Evolutionary conservation across 2,888 invertebrate genomes (phyloP), one percentile per base, ranked within the genome.

Genomic region (Cephus rjabovi): DNA sequence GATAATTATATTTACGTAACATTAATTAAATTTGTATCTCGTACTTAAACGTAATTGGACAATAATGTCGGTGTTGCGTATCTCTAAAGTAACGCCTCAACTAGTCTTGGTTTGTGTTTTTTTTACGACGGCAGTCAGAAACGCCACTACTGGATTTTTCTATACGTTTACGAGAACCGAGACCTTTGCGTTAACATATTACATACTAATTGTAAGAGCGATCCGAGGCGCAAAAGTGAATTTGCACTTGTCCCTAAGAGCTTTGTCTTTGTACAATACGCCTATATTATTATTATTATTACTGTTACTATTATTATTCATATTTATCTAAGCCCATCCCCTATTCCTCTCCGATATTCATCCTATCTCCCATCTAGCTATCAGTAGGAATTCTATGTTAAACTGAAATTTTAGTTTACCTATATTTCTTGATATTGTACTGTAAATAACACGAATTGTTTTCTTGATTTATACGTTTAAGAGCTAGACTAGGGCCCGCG

Each of bases 371-470:
- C 0, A 23, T 23, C 23, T 56, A 56, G 23, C 9, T 23, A 15
- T 2, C 9, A 56, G 40, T 40, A 40, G 4, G 4, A 15, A 40
- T 23, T 56, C 56, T 23, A 15, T 15, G 71, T 31, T 31, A 12
- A n/a, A 71, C 0, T 71, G 15, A 31, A 71, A 71, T 31, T 34
- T 33, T 71, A 71, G 12, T 31, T 71, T 31, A 71, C 31, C 33
- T 3, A 9, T 71, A 34, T 15, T 31, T 34, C 33, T 71, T 71
- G 31, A 31, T 31, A 31, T 71, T 71, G 71, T 71, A 71, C 11
- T 71, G 71, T 71, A 71, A 71, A 71, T 71, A 71, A 71, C 71
- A 71, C 34, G 23, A 31, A 31, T 31, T 31, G 34, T 71, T 71
- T 71, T 31, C 9, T 71, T 71, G 12, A 33, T 71, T 12, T 34